These are phyloP conservation scores for Drosophila kikkawai DNA, from an alignment of 1,140 invertebrate genomes.

Conservation along the genomic window DNA sequence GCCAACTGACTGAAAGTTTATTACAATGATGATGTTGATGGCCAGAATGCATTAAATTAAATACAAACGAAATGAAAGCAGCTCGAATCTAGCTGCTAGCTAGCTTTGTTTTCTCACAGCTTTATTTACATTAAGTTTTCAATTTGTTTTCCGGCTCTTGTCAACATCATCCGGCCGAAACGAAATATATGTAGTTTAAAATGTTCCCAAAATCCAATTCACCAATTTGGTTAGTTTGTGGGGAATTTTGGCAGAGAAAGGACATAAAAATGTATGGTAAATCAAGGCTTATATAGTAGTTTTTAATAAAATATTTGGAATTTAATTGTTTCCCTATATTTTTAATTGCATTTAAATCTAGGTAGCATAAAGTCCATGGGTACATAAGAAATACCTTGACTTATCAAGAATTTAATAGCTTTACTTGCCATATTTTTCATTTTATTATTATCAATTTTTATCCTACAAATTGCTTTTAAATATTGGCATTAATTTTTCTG, in stretches of 20 bases:
- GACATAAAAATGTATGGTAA: background rate
- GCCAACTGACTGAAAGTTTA: constrained; percentile 59
- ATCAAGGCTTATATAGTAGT: background rate
- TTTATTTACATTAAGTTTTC: constrained; percentile 72
- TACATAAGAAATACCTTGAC: too few species aligned
- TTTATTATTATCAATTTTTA: background rate
- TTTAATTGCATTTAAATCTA: too few species aligned
- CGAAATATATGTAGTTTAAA: constrained; percentile 26
- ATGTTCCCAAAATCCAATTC: constrained; percentile 16
- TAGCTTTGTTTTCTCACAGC: constrained; percentile 42
- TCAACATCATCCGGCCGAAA: constrained; percentile 62
- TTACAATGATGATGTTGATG: constrained; percentile 50
- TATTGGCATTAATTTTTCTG: background rate
- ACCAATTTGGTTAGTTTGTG: background rate
- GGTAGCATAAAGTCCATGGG: too few species aligned
- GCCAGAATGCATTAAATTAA: constrained; percentile 75
- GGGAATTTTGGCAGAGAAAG: background rate
- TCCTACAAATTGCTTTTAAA: background rate
- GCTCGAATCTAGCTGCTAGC: constrained; percentile 32
- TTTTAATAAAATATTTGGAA: background rate
- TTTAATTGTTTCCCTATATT: too few species aligned
- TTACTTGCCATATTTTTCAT: background rate
- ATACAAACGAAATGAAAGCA: constrained; percentile 67
- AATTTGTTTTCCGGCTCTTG: constrained; percentile 72
- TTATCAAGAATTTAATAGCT: too few species aligned